A percentile compares a stretch with the other conserved stretches of the same genome.
Conservation (phyloP, 2,797 vertebrate genomes). For the Melanotaenia nigrans region DNA sequence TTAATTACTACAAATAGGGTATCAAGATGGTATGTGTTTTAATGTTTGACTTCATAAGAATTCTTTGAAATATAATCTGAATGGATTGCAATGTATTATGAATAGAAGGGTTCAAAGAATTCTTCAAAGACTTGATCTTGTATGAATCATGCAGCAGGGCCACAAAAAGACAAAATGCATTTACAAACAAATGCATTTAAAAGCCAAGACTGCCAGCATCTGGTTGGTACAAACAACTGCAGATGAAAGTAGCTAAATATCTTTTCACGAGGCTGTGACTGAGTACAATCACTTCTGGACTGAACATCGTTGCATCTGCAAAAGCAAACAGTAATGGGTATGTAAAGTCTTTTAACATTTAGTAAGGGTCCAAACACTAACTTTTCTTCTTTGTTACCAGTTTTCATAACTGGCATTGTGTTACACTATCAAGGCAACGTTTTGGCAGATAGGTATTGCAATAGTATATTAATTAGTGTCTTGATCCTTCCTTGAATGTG, state of each 20-base stretch:
- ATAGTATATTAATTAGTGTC: no score
- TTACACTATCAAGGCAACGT: no score
- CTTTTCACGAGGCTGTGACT: background rate
- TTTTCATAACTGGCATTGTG: no score
- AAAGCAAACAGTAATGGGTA: background rate
- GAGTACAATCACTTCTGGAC: background rate
- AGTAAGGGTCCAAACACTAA: background rate
- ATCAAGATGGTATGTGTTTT: background rate
- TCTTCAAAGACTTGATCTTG: background rate
- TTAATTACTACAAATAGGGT: background rate
- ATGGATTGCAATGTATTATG: background rate
- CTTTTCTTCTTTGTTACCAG: no score
- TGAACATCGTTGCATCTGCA: background rate
- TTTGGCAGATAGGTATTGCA: no score
- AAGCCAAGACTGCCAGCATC: conserved; percentile 32
- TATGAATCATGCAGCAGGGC: background rate
- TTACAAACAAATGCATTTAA: background rate
- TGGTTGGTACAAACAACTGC: conserved; percentile 24
- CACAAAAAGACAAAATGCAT: background rate
- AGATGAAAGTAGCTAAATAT: background rate
- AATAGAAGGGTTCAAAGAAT: background rate
- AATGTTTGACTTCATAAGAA: background rate
- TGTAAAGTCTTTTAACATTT: background rate
- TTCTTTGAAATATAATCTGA: background rate
- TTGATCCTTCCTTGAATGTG: no score